Evolutionary conservation across 2,888 invertebrate species (phyloP).

Genomic region (Callyntrura guangdongensis): DNA sequence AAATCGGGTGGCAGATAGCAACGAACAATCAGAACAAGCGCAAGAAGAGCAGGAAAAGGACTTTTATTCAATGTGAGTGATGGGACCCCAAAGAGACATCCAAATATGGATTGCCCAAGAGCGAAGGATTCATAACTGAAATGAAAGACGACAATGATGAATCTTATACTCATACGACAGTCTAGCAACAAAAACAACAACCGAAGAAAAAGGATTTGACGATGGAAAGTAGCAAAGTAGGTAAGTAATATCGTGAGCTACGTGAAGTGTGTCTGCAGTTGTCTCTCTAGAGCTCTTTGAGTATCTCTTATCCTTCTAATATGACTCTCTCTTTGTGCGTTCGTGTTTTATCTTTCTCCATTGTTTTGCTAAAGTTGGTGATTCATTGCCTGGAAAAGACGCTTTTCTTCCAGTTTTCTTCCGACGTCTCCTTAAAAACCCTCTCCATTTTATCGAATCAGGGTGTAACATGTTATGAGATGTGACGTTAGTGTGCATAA

Average conservation of each 20-base stretch:
- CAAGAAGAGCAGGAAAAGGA: constrained; percentile 10
- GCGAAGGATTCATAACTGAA: constrained; percentile 19
- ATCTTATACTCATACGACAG: too few species aligned
- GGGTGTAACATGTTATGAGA: background rate
- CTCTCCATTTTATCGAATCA: background rate
- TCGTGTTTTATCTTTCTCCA: background rate
- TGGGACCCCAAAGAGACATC: constrained; percentile 16
- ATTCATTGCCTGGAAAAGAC: background rate
- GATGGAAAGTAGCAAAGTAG: background rate
- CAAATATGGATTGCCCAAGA: constrained; percentile 25
- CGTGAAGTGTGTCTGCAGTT: too few species aligned
- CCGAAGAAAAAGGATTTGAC: background rate
- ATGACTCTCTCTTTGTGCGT: background rate
- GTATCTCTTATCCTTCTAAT: background rate
- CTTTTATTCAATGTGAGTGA: constrained; percentile 56
- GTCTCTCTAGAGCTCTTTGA: too few species aligned
- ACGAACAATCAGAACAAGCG: constrained; percentile 51
- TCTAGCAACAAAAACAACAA: too few species aligned
- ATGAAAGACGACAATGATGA: background rate
- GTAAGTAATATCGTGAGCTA: too few species aligned
- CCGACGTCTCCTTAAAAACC: too few species aligned
- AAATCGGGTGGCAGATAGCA: constrained; percentile 5
- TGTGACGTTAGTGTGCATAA: constrained; percentile 29
- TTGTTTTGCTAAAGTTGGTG: background rate
- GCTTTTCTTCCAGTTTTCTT: too few species aligned